Conservation (phyloP, 30 jellyfish, hydroid and myxozoan species). For the Turritopsis rubra region DNA sequence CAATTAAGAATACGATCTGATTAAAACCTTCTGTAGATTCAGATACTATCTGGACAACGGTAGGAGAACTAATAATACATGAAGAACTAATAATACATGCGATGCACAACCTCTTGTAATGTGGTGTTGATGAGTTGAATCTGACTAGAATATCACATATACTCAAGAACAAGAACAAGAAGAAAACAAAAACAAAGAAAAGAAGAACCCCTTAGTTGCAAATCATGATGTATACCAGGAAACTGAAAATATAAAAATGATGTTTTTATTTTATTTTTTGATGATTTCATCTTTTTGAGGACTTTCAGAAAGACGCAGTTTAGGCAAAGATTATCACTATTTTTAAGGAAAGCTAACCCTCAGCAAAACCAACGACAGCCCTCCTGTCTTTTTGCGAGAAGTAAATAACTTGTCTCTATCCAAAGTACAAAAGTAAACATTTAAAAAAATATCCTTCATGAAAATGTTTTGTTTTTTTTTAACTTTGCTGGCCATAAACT, state of each 20-base stretch:
- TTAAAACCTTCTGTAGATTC: neutral
- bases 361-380: no score
- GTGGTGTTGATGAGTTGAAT: neutral
- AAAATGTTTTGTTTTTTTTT: no score
- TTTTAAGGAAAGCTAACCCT: no score
- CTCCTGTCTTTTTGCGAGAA: neutral
- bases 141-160: neutral
- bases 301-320: neutral
- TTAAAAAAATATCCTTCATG: neutral
- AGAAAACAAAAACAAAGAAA: neutral
- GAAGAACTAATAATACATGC: neutral
- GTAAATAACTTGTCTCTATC: neutral
- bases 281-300: neutral
- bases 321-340: neutral
- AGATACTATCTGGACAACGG: neutral
- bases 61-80: neutral
- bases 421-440: neutral
- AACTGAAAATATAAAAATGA: neutral
- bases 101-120: neutral
- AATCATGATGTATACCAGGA: neutral
- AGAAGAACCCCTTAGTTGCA: neutral
- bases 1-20: neutral
- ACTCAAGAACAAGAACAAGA: neutral
- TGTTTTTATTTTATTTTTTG: neutral
- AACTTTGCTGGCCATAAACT: neutral